phyloP scores from a whole-genome alignment of 2,797 vertebrate genomes.

The Arctocebus calabarensis region DNA sequence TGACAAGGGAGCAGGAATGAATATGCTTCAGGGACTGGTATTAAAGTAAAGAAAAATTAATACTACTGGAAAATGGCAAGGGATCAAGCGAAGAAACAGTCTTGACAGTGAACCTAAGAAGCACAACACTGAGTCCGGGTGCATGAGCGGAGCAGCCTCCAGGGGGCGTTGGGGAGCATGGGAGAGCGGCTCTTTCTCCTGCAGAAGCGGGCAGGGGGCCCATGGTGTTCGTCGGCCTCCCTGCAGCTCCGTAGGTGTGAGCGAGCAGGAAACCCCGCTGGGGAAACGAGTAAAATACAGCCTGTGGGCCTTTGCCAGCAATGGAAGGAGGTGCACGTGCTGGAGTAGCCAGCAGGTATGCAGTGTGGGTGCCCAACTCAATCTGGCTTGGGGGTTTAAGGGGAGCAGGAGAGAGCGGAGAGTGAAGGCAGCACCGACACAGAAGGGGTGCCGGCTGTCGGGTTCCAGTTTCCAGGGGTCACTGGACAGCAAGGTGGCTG shows the following conservation, averaged over 20 bases:
- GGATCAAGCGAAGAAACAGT: fast-evolving
- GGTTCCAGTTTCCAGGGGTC: fast-evolving
- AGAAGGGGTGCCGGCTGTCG: not conserved
- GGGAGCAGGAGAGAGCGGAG: not conserved
- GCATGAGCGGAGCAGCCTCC: fast-evolving
- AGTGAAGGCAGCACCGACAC: not conserved
- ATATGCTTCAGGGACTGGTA: fast-evolving
- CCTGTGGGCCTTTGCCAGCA: too few relatives aligned
- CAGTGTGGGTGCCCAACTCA: too few relatives aligned
- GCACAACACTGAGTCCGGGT: too few relatives aligned
- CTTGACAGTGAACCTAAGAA: not conserved
- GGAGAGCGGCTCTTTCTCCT: not conserved
- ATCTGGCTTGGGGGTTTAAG: too few relatives aligned
- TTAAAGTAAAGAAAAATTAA: not conserved
- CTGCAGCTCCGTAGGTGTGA: too few relatives aligned
- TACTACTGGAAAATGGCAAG: fast-evolving
- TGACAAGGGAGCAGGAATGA: not conserved
- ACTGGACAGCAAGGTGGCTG: fast-evolving
- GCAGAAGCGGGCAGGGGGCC: fast-evolving
- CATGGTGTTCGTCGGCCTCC: too few relatives aligned
- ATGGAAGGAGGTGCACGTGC: not conserved
- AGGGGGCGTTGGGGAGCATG: fast-evolving
- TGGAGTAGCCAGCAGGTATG: not conserved
- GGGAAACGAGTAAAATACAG: too few relatives aligned
- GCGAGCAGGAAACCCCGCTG: too few relatives aligned